Evolutionary conservation across 2,797 vertebrate species (phyloP), one percentile per base, ranked within the genome.

Genomic region (Tapera naevia): DNA sequence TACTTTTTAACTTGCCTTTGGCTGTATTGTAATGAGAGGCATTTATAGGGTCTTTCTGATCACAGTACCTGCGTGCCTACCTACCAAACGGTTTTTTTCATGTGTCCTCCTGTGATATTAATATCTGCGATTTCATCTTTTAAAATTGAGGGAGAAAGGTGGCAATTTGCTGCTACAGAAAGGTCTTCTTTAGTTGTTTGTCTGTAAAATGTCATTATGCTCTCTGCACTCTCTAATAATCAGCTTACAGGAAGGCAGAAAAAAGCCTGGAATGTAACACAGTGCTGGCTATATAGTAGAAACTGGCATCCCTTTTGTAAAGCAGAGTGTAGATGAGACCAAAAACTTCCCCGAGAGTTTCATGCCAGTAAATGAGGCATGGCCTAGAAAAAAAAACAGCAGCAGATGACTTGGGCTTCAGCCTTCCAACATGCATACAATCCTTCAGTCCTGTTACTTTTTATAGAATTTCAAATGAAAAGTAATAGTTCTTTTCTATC

Each of bases 301-400:
- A 88, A 70, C 82, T 85, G 87, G n/a, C 81, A 73, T 73, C 7
- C 11, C n/a, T 66, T 85, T 80, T 71, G 48, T 67, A 86, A 88
- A 76, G 16, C 14, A 41, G 21, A 87, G 22, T 19, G 13, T 67
- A 70, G 51, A 74, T 27, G 67, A 82, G 81, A 89, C 88, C 92
- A 83, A 79, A 91, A 66, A 79, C 41, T 60, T 96, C 78, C 93
- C 84, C 80, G 96, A 89, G 93, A 95, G 96, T 96, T 95, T 86
- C 83, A 74, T n/a, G 86, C 89, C 79, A 84, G 83, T 91, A 86
- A 96, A 95, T 89, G 93, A 94, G 93, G 88, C 93, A 94, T 94
- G 94, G 93, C 81, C 93, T 93, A 51, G 85, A 91, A 93, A 94
- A 88, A 96, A 96, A 96, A 96, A 84, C 90, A 94, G 91, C 85